Conservation (phyloP, 2,797 vertebrate genomes). For the Cyclura pinguis region DNA sequence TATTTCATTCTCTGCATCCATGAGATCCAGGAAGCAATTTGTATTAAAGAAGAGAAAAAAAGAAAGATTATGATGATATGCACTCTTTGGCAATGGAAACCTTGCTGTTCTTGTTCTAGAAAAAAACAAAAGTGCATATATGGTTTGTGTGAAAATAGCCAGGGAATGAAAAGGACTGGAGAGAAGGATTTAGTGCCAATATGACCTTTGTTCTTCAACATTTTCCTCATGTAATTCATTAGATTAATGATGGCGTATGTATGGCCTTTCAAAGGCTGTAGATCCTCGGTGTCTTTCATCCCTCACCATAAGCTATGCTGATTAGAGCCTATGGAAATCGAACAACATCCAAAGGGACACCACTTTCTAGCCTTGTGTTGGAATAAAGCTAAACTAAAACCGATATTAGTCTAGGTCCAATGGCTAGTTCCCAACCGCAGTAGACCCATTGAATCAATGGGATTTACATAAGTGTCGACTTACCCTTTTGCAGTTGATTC, state of each 20-base stretch:
- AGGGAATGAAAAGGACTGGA: rapidly evolving
- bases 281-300: no score
- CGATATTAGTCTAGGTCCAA: not conserved
- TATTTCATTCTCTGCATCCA: conserved; percentile 71
- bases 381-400: not conserved
- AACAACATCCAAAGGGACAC: no score
- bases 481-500: no score
- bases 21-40: conserved; percentile 62
- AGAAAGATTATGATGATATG: conserved; percentile 62
- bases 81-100: conserved; percentile 55
- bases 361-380: not conserved
- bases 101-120: conserved; percentile 57
- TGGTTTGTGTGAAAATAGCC: conserved; percentile 60
- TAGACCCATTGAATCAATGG: no score
- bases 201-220: not conserved
- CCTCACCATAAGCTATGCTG: no score
- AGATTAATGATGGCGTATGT: not conserved
- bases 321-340: no score
- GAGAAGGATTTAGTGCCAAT: conserved; percentile 38
- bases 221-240: not conserved
- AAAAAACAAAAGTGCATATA: conserved; percentile 44
- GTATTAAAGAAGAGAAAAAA: conserved; percentile 71
- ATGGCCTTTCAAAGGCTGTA: not conserved
- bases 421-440: no score
- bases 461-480: no score